Evolutionary conservation across 2,113 vertebrate genomes (phyloP).

Genomic region (Furnarius figulus): DNA sequence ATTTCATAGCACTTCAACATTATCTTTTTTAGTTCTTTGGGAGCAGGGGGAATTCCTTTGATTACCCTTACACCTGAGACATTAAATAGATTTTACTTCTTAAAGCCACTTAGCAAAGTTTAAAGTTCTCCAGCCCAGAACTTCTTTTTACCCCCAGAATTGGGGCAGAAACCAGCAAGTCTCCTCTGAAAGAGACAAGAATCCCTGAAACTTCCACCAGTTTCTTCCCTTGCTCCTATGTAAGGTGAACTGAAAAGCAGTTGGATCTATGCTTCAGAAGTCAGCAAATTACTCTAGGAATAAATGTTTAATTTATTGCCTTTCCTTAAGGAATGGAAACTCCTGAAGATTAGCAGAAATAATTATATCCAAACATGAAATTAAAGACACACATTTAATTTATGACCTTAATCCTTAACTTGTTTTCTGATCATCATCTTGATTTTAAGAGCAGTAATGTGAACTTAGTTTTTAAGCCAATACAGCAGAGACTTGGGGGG

Average conservation of each 20-base stretch:
- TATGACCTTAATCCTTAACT: conserved; percentile 12
- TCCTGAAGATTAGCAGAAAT: neutral
- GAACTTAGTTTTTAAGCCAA: neutral
- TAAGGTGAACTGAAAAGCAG: neutral
- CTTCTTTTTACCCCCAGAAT: neutral
- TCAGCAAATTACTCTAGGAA: neutral
- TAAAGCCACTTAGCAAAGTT: neutral
- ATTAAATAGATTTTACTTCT: neutral
- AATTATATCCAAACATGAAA: neutral
- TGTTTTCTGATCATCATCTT: neutral
- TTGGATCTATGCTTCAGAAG: neutral
- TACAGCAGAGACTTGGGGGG: neutral
- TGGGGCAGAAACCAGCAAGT: neutral
- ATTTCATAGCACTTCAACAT: neutral
- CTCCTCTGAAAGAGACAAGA: neutral
- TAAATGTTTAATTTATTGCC: neutral
- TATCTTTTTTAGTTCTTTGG: neutral
- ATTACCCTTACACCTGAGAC: neutral
- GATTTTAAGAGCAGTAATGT: neutral
- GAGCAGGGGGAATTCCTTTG: neutral
- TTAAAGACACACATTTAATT: neutral
- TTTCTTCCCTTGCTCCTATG: neutral
- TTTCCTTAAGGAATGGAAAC: neutral
- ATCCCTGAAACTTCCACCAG: neutral
- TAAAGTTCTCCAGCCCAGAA: neutral